phyloP scores from a whole-genome alignment of 2,797 vertebrate species.

The Molothrus aeneus region DNA sequence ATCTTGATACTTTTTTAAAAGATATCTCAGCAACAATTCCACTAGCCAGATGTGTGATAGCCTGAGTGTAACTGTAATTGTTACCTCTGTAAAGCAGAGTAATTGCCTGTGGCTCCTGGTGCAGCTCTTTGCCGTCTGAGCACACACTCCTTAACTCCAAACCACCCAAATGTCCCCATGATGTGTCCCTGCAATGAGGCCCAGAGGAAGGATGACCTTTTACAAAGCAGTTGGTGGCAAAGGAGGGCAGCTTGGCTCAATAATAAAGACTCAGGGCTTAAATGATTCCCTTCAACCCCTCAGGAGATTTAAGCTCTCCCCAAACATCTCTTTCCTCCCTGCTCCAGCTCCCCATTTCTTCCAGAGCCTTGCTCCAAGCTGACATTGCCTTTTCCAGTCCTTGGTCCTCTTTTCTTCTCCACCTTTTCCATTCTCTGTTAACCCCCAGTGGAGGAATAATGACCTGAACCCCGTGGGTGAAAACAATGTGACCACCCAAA shows the following conservation, averaged over 20 bases:
- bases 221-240: neutral
- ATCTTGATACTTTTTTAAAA: neutral
- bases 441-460: neutral
- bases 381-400: neutral
- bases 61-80: neutral
- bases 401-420: neutral
- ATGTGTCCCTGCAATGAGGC: neutral
- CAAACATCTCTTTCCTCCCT: neutral
- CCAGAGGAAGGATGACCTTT: neutral
- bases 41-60: neutral
- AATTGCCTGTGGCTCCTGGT: neutral
- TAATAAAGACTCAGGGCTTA: neutral
- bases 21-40: neutral
- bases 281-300: neutral
- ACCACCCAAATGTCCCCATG: neutral
- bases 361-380: neutral
- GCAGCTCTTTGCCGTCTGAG: neutral
- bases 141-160: neutral
- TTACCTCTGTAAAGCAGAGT: neutral
- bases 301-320: neutral
- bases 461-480: neutral
- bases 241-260: neutral
- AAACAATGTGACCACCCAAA: fast-evolving
- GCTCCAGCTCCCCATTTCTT: neutral
- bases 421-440: neutral